phyloP scores from a whole-genome alignment of 2,888 invertebrate species.

The Caenorhabditis becei region DNA sequence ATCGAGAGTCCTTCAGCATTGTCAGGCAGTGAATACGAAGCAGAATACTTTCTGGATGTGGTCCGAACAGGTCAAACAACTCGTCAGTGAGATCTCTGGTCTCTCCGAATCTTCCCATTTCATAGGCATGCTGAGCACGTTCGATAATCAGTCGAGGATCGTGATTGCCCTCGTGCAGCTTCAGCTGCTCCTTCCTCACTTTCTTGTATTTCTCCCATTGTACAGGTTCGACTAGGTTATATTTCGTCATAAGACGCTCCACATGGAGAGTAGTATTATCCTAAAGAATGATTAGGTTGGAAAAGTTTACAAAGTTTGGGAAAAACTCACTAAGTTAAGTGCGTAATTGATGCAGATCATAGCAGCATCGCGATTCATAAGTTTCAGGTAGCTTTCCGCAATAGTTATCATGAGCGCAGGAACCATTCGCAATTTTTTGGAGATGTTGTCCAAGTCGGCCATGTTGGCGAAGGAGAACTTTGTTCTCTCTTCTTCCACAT shows the following conservation, averaged over 20 bases:
- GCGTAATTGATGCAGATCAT: conserved; percentile 60
- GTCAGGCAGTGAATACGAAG: conserved; percentile 65
- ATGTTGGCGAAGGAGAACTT: conserved; percentile 52
- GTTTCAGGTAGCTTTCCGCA: conserved; percentile 57
- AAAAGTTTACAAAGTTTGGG: background rate
- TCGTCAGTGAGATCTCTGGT: conserved; percentile 71
- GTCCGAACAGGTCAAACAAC: conserved; percentile 70
- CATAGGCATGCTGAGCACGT: conserved; percentile 66
- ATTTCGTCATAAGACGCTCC: conserved; percentile 53
- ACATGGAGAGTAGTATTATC: conserved; percentile 48
- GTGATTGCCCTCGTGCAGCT: conserved; percentile 41
- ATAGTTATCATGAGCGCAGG: conserved; percentile 51
- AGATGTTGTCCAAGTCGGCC: conserved; percentile 50
- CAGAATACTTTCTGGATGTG: conserved; percentile 57
- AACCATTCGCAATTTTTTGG: conserved; percentile 30
- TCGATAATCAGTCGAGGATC: conserved; percentile 55
- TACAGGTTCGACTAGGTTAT: conserved; percentile 54
- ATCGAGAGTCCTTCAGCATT: conserved; percentile 53
- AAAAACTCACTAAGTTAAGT: conserved; percentile 24
- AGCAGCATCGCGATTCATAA: conserved; percentile 61
- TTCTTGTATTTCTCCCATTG: conserved; percentile 55
- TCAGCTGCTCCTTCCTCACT: conserved; percentile 46
- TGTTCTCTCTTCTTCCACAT: conserved; percentile 56
- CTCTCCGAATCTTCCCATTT: conserved; percentile 66
- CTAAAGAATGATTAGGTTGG: background rate